phyloP scores from a whole-genome alignment of 2,113 vertebrate genomes.

The Murina feae region DNA sequence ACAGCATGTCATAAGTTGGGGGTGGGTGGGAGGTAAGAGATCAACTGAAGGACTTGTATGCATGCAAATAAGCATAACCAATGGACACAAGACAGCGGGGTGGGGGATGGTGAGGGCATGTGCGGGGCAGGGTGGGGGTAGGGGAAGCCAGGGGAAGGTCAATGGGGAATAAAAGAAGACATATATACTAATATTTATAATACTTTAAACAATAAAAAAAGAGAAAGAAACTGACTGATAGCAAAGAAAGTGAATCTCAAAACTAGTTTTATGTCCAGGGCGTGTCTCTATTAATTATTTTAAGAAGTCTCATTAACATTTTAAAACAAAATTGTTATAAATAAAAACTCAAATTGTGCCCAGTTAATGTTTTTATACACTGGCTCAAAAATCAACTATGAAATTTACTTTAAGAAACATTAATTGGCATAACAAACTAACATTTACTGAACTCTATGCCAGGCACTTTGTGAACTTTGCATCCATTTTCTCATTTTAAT shows the following conservation, averaged over 20 bases:
- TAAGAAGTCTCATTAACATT: slow-evolving; percentile 31
- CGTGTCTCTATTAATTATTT: slow-evolving; percentile 24
- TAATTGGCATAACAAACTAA: not conserved
- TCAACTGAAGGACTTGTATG: too few relatives aligned
- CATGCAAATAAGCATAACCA: too few relatives aligned
- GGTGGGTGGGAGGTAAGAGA: too few relatives aligned
- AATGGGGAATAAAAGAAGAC: too few relatives aligned
- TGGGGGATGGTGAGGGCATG: too few relatives aligned
- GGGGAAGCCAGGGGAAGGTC: too few relatives aligned
- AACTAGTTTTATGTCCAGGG: not conserved
- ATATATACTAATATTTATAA: too few relatives aligned
- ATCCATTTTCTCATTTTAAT: slow-evolving; percentile 34
- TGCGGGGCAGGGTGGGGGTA: too few relatives aligned
- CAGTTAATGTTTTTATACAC: not conserved
- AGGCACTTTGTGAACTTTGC: not conserved
- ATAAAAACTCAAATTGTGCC: not conserved
- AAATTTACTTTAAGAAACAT: not conserved
- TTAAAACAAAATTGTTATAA: slow-evolving; percentile 42
- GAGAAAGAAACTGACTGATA: not conserved
- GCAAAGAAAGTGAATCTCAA: slow-evolving; percentile 1
- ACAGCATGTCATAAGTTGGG: not conserved
- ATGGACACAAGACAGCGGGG: too few relatives aligned
- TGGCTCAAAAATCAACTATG: not conserved
- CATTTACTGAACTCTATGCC: not conserved
- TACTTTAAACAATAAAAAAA: too few relatives aligned